Conservation (phyloP, 1,140 invertebrate species). For the fruit fly (Drosophila melanogaster) region Release_6_plus_ISO1_MT NC_004354.4:16932501-16933000, state of each 20-base stretch:
- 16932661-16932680: constrained; percentile 67
- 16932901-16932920: not conserved
- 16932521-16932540: constrained; percentile 71
- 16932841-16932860: not conserved
- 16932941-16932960: no score
- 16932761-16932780: constrained; percentile 37
- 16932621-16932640: constrained; percentile 62
- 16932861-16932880: constrained; percentile 1
- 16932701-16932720: constrained; percentile 55
- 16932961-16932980: no score
- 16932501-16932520: constrained; percentile 19
- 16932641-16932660: constrained; percentile 21
- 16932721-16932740: constrained; percentile 29
- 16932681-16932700: constrained; percentile 56
- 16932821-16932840: constrained; percentile 42
- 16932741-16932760: constrained; percentile 1
- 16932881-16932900: not conserved
- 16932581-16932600: constrained; percentile 44
- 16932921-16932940: no score
- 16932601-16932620: constrained; percentile 45
- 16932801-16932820: constrained; percentile 68
- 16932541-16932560: constrained; percentile 68
- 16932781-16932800: constrained; percentile 70
- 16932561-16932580: constrained; percentile 18
- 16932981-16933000: no score